phyloP scores from a whole-genome alignment of 2,888 invertebrate species.

The Leucoptera coffeella region DNA sequence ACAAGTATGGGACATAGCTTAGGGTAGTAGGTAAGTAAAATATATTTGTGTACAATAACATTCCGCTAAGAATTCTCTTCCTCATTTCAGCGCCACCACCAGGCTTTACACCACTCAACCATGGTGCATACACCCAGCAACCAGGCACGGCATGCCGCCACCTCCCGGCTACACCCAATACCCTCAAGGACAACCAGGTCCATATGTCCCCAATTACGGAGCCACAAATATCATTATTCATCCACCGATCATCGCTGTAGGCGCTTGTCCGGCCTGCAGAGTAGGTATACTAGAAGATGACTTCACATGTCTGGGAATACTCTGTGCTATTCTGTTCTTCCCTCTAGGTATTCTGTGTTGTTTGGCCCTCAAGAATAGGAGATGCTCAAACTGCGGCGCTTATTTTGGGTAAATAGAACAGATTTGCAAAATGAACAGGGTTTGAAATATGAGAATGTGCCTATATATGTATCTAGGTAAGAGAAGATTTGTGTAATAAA shows the following conservation, averaged over 20 bases:
- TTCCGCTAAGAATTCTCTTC: too few species aligned
- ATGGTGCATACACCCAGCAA: conserved; percentile 10
- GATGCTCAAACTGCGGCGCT: conserved; percentile 85
- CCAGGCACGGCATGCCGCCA: too few species aligned
- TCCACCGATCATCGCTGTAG: conserved; percentile 75
- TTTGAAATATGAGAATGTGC: too few species aligned
- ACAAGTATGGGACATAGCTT: too few species aligned
- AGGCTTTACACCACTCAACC: conserved; percentile 7
- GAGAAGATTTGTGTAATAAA: too few species aligned
- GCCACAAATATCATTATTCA: conserved; percentile 59
- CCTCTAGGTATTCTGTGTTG: conserved; percentile 85
- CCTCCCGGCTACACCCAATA: conserved; percentile 54
- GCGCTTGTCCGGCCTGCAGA: conserved; percentile 84
- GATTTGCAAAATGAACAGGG: neutral
- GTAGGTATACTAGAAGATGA: conserved; percentile 85
- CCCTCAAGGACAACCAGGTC: conserved; percentile 17
- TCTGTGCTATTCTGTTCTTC: conserved; percentile 81
- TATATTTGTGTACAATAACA: too few species aligned
- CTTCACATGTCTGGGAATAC: conserved; percentile 75
- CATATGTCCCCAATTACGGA: conserved; percentile 55
- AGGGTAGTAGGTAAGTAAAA: too few species aligned
- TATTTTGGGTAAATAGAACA: conserved; percentile 57
- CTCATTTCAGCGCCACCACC: conserved; percentile 13
- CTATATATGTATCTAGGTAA: too few species aligned
- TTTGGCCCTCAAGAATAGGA: conserved; percentile 72